Evolutionary conservation across 2,113 vertebrate genomes (phyloP), one percentile per base, ranked within the genome.

Genomic region (Lates calcarifer): DNA sequence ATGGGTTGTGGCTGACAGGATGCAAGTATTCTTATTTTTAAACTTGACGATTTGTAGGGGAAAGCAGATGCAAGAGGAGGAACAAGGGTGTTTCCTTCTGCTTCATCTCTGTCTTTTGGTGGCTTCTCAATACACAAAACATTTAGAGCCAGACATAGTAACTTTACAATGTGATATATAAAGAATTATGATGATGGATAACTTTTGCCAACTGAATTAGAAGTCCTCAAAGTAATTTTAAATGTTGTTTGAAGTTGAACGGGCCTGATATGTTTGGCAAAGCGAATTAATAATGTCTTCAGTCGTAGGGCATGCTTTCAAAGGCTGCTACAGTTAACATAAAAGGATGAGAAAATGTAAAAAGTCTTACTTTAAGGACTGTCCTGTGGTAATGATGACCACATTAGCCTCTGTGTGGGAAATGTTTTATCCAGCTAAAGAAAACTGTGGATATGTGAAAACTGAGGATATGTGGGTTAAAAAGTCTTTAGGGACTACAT

Each of bases 241-340:
- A 41, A 12, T 43, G 28, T 28, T 41, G 20, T 56, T 71, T 79
- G 20, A 47, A 60, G 24, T n/a, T 74, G 4, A 74, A 62, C 26
- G 53, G 41, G 24, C 13, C 18, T 9, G n/a, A 45, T 22, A 3
- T 39, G n/a, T 37, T 51, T 4, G 11, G 17, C 5, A 33, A 53
- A 24, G 10, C 20, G 24, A 20, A 33, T 29, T 24, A 31, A 43
- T 45, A 24, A 24, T 28, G 35, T 29, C 5, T 51, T 49, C 12
- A 53, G 24, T 33, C 6, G 63, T 53, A 31, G 31, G n/a, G n/a
- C n/a, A n/a, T n/a, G n/a, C 24, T 43, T 35, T 39, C 4, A 53
- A 70, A 64, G 49, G 17, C 26, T 24, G 17, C 45, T 26, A 35
- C 29, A 53, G 29, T 58, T 13, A 41, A 41, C 39, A 13, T 41